These are phyloP conservation scores for Hyphantria cunea DNA, from an alignment of 1,140 invertebrate genomes.

Conservation along the genomic window DNA sequence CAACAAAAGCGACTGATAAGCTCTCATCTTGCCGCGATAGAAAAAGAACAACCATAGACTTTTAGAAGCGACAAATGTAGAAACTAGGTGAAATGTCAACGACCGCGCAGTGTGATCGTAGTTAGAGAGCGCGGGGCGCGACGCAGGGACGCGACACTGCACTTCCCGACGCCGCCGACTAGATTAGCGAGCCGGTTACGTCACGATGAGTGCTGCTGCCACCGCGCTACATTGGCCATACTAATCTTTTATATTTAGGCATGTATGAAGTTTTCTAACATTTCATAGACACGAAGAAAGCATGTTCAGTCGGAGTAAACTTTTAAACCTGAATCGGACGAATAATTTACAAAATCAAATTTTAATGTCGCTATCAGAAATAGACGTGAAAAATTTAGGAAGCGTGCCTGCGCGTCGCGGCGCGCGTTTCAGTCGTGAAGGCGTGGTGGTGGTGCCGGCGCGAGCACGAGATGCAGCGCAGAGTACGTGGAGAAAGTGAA, in stretches of 20 bases:
- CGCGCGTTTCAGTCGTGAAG: constrained; percentile 29
- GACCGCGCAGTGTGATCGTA: constrained; percentile 73
- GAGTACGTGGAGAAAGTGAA: constrained; percentile 75
- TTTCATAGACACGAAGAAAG: too few relatives aligned
- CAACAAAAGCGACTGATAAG: constrained; percentile 42
- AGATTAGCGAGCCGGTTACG: constrained; percentile 80
- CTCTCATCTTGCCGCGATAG: constrained; percentile 43
- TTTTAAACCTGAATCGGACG: too few relatives aligned
- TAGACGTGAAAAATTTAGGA: constrained; percentile 64
- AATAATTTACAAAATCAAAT: too few relatives aligned
- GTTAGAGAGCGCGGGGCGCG: constrained; percentile 68
- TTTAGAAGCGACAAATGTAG: constrained; percentile 71
- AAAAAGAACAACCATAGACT: constrained; percentile 63
- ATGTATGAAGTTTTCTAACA: constrained; percentile 34
- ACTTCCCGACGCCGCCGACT: constrained; percentile 79
- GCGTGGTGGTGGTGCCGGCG: constrained; percentile 35
- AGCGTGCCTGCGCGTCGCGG: constrained; percentile 53
- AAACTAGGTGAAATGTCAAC: constrained; percentile 81
- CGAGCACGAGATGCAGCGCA: constrained; percentile 66
- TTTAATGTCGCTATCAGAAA: too few relatives aligned
- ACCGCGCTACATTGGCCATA: constrained; percentile 49
- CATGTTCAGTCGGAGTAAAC: too few relatives aligned
- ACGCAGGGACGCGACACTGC: constrained; percentile 79
- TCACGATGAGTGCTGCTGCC: constrained; percentile 62
- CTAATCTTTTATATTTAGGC: constrained; percentile 53